Evolutionary conservation across 2,888 invertebrate genomes (phyloP), one percentile per base, ranked within the genome.

Genomic region (Plebejus argus): DNA sequence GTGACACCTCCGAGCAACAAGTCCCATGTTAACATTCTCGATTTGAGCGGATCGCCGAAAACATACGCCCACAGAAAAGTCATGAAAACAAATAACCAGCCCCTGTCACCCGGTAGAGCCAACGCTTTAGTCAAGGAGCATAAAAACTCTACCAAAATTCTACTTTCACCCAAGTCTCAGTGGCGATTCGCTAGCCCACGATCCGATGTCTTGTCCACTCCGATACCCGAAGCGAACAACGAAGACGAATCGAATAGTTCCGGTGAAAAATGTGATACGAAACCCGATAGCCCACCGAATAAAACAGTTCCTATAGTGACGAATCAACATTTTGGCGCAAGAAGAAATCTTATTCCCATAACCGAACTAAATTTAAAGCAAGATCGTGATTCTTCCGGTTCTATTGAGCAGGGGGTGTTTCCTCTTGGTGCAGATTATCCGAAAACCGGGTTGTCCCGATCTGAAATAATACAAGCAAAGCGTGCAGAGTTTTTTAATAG

Each of bases 161-260:
- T 97, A 76, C 89, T 96, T 61, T 96, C 96, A 77, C 96, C 96
- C 0, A 95, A 96, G 80, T 96, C 96, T 0, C 96, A 95, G 79
- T 97, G 97, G 96, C 92, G 96, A 81, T 96, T 97, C 84, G 95
- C 96, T 58, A 96, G 96, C 82, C 97, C 96, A 1, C 94, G 97
- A 83, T 97, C 97, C 33, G 97, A 98, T 85, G 97, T 98, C 77
- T 95, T 98, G 85, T 97, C 98, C 70, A 97, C 97, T 72, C 97
- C 98, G 78, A 98, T 98, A 88, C 96, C 96, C 66, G 98, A 98
- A 94, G 98, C 96, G 82, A 95, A 95, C 84, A 96, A 97, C 84
- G 97, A 97, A 85, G 97, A 97, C 85, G 97, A 97, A 83, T 95
- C 95, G 1, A 95, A 95, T 80, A 95, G 95, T 83, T 95, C 95